A percentile compares a stretch with the other conserved stretches of the same genome.
Conservation (phyloP, 2,888 invertebrate species). For the Tenthredo amoena region DNA sequence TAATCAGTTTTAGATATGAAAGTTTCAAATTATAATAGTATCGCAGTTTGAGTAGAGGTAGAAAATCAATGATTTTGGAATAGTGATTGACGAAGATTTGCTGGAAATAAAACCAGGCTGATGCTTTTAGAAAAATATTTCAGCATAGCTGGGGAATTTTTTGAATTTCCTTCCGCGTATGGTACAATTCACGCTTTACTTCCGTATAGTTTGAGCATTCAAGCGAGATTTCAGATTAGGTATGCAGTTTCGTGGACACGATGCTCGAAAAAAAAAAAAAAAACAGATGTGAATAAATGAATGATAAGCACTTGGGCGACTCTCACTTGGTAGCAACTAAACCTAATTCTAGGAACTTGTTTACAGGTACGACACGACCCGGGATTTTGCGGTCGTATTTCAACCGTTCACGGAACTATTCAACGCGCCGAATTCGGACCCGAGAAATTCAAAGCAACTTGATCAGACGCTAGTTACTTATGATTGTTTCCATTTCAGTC, state of each 20-base stretch:
- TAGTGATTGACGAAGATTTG: neutral
- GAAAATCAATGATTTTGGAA: neutral
- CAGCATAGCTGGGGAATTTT: neutral
- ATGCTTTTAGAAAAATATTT: neutral
- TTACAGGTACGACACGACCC: slow-evolving; percentile 82
- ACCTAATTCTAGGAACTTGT: slow-evolving; percentile 29
- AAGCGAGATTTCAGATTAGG: neutral
- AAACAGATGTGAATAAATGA: slow-evolving; percentile 20
- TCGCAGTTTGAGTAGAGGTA: neutral
- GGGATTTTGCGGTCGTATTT: slow-evolving; percentile 86
- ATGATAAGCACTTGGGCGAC: slow-evolving; percentile 21
- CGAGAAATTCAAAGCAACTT: slow-evolving; percentile 78
- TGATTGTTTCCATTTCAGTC: slow-evolving; percentile 90
- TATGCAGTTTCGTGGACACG: neutral
- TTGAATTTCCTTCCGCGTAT: neutral
- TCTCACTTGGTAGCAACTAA: neutral
- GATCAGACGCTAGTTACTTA: slow-evolving; percentile 87
- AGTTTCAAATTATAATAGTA: neutral
- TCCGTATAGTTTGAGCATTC: neutral
- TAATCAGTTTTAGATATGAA: slow-evolving; percentile 57
- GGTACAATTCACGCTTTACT: neutral
- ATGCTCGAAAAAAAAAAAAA: neutral
- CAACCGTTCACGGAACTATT: slow-evolving; percentile 88
- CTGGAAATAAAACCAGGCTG: neutral
- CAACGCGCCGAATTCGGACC: slow-evolving; percentile 81